Conservation (phyloP, 2,888 invertebrate species). For the Lithophane socia region DNA sequence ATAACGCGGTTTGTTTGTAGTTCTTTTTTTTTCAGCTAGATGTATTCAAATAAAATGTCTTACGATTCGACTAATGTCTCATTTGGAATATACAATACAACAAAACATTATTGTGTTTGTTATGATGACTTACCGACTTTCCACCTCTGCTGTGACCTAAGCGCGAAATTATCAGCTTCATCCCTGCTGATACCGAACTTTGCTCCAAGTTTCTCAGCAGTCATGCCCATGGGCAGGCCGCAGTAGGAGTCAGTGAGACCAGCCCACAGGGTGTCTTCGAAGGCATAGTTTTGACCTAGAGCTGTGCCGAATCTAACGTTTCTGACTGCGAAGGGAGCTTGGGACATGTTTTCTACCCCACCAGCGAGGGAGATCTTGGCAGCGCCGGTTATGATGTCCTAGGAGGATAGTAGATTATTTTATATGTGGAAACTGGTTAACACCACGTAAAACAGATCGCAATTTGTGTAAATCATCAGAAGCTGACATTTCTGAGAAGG, state of each 20-base stretch:
- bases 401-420: slow-evolving; percentile 2
- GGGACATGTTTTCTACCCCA: slow-evolving; percentile 99
- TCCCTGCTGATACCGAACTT: slow-evolving; percentile 95
- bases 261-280: slow-evolving; percentile 98
- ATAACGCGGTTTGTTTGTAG: not conserved
- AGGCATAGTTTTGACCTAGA: slow-evolving; percentile 93
- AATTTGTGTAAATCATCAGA: not conserved
- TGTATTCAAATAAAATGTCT: not conserved
- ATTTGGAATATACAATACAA: not conserved
- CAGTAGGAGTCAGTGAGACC: slow-evolving; percentile 96
- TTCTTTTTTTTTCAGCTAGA: not conserved
- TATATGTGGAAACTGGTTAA: not conserved
- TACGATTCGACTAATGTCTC: not conserved
- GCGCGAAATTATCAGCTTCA: slow-evolving; percentile 96
- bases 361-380: slow-evolving; percentile 97
- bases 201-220: slow-evolving; percentile 97
- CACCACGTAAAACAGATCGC: not conserved
- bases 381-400: slow-evolving; percentile 96
- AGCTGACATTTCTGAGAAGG: not conserved
- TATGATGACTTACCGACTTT: slow-evolving; percentile 91
- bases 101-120: not conserved
- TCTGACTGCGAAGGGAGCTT: slow-evolving; percentile 96
- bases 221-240: slow-evolving; percentile 98
- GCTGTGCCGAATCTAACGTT: slow-evolving; percentile 96
- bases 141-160: slow-evolving; percentile 97